A percentile compares a stretch with the other conserved stretches of the same genome.
phyloP scores from a whole-genome alignment of 2,888 invertebrate species.

The Empis stercorea region DNA sequence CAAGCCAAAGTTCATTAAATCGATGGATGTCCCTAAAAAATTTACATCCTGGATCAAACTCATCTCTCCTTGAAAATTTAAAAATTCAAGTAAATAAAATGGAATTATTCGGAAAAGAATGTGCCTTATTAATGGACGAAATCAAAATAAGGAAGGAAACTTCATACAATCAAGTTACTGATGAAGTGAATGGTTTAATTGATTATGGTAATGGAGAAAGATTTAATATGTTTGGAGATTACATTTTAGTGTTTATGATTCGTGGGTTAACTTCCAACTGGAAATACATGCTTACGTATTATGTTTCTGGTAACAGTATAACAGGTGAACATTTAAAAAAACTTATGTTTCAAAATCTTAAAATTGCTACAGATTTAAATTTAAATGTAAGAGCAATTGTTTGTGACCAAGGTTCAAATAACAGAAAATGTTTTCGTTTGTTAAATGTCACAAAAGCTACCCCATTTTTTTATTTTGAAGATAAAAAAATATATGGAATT shows the following conservation, averaged over 20 bases:
- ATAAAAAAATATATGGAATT: background rate
- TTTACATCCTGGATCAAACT: background rate
- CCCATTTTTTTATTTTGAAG: background rate
- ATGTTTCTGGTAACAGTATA: background rate
- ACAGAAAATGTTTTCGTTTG: conserved; percentile 1
- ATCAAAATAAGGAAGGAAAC: background rate
- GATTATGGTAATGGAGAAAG: background rate
- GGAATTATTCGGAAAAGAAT: background rate
- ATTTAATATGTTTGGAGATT: background rate
- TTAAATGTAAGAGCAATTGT: background rate
- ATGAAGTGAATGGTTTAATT: background rate
- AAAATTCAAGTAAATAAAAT: background rate
- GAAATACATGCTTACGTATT: background rate
- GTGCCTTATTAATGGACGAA: background rate
- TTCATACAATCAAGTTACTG: no score
- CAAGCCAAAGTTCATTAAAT: background rate
- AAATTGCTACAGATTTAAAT: background rate
- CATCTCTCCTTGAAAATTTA: background rate
- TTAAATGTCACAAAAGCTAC: background rate
- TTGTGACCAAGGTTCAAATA: conserved; percentile 3
- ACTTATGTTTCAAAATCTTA: background rate
- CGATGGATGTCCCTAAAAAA: background rate
- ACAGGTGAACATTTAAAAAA: background rate
- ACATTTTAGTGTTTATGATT: background rate
- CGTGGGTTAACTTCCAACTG: background rate